A percentile compares a stretch with the other conserved stretches of the same genome.
Conservation (phyloP, 2,888 invertebrate genomes). For the Troides oblongomaculatus region DNA sequence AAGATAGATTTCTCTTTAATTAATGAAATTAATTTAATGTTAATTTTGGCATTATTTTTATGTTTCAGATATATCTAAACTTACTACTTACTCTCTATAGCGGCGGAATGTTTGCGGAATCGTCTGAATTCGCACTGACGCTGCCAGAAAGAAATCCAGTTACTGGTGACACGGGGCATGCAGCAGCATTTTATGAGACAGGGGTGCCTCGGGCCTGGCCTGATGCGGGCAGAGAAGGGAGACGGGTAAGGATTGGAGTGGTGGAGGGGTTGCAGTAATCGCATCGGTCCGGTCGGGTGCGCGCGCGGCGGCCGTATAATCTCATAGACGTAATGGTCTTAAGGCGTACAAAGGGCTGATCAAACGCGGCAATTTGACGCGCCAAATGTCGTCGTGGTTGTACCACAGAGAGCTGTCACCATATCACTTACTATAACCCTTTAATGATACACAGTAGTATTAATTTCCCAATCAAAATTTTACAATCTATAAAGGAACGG, state of each 20-base stretch:
- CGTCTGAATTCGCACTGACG: slow-evolving; percentile 21
- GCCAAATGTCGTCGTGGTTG: slow-evolving; percentile 64
- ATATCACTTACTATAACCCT: too few species aligned
- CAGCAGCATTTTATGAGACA: slow-evolving; percentile 12
- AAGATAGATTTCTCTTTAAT: too few species aligned
- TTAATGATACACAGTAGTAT: too few species aligned
- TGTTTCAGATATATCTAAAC: background rate
- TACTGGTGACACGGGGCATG: slow-evolving; percentile 48
- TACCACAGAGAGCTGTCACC: background rate
- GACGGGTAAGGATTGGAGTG: slow-evolving; percentile 39
- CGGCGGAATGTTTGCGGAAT: background rate
- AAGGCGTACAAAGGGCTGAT: slow-evolving; percentile 72
- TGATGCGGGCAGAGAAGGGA: slow-evolving; percentile 32
- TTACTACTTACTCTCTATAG: background rate
- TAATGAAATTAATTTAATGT: background rate
- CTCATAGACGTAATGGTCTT: slow-evolving; percentile 74
- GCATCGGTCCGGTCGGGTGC: slow-evolving; percentile 63
- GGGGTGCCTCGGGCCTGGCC: background rate
- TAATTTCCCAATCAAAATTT: too few species aligned
- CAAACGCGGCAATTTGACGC: slow-evolving; percentile 71
- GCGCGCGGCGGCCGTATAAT: slow-evolving; percentile 68
- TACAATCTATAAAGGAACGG: too few species aligned
- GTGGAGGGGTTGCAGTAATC: slow-evolving; percentile 48
- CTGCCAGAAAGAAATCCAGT: slow-evolving; percentile 50
- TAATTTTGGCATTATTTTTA: background rate